Base-by-base conservation (phyloP, 1,140 invertebrate species). In the Geopemphigus sp. region DNA sequence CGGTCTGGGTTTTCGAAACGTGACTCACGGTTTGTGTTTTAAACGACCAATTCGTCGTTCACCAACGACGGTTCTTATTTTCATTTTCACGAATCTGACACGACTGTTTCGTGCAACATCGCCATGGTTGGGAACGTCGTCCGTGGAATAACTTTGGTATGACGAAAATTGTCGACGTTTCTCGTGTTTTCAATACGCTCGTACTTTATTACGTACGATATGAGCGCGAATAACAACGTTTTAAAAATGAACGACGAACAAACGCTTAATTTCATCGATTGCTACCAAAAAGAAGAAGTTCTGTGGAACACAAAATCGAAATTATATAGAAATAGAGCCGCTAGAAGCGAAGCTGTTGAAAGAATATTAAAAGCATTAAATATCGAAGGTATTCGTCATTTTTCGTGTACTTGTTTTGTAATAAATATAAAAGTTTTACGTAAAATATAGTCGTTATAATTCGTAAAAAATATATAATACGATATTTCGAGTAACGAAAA, bases 351-450 rank as follows among this genome's bases (percentile, higher is more conserved):
- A 73, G 70, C 70, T 56, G 26, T 56, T 50, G 56, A 73, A 56
- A 73, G 70, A 73, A 56, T 73, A 56, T 24, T 73, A 32, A 56
- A n/a, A 73, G 70, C 17, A 24, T 56, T 73, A 26, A 56, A 73
- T 54, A 73, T 73, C 56, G 50, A 73, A 73, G 70, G 70, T n/a
- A n/a, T 73, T 73, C 56, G 29, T 73, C 56, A 73, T 73, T 73
- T 73, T 73, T 73, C 19, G n/a, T 73, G n/a, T 24, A 56, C 32
- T 73, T 56, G 54, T 17, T 73, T 3, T 56, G 26, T 73, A 73
- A 56, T 73, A n/a, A n/a, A n/a, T n/a, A n/a, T n/a, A n/a, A n/a
- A n/a, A n/a, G n/a, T n/a, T n/a, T n/a, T n/a, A n/a, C n/a, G n/a
- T n/a, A n/a, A n/a, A n/a, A n/a, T n/a, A n/a, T n/a, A n/a, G n/a